These are phyloP conservation scores for Tamandua tetradactyla DNA, from an alignment of 2,797 vertebrate genomes.

Conservation along the genomic window DNA sequence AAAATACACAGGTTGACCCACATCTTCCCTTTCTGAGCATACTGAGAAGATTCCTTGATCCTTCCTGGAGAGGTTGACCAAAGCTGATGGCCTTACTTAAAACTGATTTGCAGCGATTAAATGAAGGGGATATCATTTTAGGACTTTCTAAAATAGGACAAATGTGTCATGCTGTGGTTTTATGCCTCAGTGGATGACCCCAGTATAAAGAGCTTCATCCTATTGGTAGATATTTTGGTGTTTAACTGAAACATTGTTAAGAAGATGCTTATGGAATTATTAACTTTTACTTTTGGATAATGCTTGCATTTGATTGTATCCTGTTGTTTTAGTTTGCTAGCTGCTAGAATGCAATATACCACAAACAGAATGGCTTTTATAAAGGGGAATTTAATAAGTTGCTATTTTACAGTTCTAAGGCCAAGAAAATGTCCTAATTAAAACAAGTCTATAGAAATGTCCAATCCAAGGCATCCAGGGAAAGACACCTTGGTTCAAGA, in stretches of 20 bases:
- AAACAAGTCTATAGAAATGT: too few relatives aligned
- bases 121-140: slow-evolving; percentile 66
- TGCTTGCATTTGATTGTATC: slow-evolving; percentile 53
- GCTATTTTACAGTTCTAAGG: too few relatives aligned
- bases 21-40: not conserved
- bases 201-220: not conserved
- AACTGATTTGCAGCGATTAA: not conserved
- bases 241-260: slow-evolving; percentile 31
- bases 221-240: slow-evolving; percentile 57
- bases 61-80: not conserved
- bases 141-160: slow-evolving; percentile 71
- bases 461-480: too few relatives aligned
- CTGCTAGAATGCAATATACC: too few relatives aligned
- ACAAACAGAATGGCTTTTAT: too few relatives aligned
- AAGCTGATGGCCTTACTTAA: not conserved
- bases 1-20: not conserved
- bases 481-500: too few relatives aligned
- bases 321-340: too few relatives aligned
- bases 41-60: not conserved
- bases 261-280: slow-evolving; percentile 45
- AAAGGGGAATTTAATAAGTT: too few relatives aligned
- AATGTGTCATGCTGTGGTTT: slow-evolving; percentile 62
- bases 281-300: slow-evolving; percentile 70
- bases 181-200: slow-evolving; percentile 57
- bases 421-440: too few relatives aligned